phyloP scores from a whole-genome alignment of 2,888 invertebrate genomes.

The Pyrochroa serraticornis region DNA sequence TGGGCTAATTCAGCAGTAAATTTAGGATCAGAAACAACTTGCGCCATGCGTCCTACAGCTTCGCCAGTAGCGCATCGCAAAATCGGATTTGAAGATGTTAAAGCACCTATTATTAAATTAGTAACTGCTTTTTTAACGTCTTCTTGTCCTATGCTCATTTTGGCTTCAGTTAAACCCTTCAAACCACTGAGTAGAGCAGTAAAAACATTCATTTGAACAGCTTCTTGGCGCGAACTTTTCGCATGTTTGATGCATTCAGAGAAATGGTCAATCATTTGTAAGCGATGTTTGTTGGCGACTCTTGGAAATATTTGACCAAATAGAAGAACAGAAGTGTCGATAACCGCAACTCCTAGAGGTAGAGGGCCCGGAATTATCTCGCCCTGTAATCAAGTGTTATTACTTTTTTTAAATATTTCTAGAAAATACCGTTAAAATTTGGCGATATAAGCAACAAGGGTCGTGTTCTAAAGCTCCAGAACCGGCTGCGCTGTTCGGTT shows the following conservation, averaged over 20 bases:
- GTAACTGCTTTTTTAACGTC: constrained; percentile 86
- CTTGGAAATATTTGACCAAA: constrained; percentile 95
- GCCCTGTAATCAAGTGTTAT: constrained; percentile 54
- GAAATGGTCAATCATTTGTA: constrained; percentile 98
- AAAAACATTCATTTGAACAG: constrained; percentile 95
- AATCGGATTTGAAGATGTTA: constrained; percentile 76
- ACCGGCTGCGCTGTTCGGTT: constrained; percentile 93
- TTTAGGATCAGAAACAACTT: constrained; percentile 83
- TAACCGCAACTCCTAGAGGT: constrained; percentile 94
- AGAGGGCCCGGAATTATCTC: constrained; percentile 76
- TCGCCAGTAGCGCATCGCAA: constrained; percentile 95
- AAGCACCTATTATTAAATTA: constrained; percentile 77
- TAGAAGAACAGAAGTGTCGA: constrained; percentile 90
- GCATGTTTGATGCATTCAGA: constrained; percentile 92
- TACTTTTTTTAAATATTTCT: not conserved
- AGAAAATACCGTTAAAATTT: constrained; percentile 61
- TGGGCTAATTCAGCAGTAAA: constrained; percentile 91
- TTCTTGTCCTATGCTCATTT: constrained; percentile 85
- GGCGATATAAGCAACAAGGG: constrained; percentile 86
- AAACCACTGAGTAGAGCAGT: constrained; percentile 90
- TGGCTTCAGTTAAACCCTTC: constrained; percentile 83
- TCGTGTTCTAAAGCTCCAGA: constrained; percentile 98
- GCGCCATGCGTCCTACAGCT: constrained; percentile 90
- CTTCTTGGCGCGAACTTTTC: constrained; percentile 91
- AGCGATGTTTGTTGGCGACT: constrained; percentile 93